Percentiles rank a stretch among this genome's conserved stretches.
phyloP scores from a whole-genome alignment of 2,888 invertebrate species.

The Pseudococcus viburni region DNA sequence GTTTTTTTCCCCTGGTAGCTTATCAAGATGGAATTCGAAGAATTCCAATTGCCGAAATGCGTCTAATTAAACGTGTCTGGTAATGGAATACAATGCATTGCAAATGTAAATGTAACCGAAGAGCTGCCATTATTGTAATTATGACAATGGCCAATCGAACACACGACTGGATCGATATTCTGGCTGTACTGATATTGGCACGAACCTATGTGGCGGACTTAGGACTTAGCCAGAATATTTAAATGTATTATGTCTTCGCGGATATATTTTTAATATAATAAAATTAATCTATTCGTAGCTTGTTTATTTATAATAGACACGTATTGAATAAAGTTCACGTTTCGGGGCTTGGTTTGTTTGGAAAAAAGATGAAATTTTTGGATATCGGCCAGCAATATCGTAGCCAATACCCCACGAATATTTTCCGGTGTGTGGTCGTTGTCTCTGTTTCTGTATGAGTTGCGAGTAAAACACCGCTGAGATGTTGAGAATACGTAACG shows the following conservation, averaged over 20 bases:
- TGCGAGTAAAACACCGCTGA: conserved; percentile 16
- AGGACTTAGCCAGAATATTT: not conserved
- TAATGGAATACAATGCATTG: too few relatives aligned
- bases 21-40: conserved; percentile 1
- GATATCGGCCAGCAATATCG: conserved; percentile 35
- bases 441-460: not conserved
- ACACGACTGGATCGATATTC: not conserved
- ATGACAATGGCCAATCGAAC: not conserved
- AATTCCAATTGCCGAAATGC: not conserved
- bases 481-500: conserved; percentile 26
- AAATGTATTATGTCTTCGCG: not conserved
- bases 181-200: too few relatives aligned
- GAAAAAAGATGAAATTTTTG: conserved; percentile 18
- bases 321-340: conserved; percentile 52
- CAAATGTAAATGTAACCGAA: not conserved
- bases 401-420: conserved; percentile 45
- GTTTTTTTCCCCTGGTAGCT: not conserved
- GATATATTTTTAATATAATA: not conserved
- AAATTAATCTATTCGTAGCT: too few relatives aligned
- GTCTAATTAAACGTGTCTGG: not conserved
- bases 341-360: conserved; percentile 29
- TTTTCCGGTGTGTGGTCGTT: conserved; percentile 57
- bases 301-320: conserved; percentile 53
- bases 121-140: not conserved
- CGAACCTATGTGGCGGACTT: too few relatives aligned